phyloP scores from a whole-genome alignment of 2,113 vertebrate species.

The Eclectus roratus region DNA sequence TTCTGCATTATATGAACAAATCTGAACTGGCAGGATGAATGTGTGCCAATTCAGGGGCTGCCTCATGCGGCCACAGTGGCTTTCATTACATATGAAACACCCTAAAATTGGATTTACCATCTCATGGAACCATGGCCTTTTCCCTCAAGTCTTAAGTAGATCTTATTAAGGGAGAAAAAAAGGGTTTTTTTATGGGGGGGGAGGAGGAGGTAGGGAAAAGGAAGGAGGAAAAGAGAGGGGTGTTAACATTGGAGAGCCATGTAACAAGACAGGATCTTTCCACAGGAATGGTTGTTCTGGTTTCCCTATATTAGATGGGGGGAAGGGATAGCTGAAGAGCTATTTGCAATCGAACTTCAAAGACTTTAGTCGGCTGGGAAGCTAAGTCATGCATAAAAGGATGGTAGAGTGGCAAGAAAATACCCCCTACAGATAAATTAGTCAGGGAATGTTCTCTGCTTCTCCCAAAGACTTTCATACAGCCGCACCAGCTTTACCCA shows the following conservation, averaged over 20 bases:
- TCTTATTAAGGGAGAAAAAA: neutral
- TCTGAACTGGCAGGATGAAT: neutral
- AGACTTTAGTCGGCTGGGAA: slow-evolving; percentile 50
- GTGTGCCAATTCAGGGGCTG: slow-evolving; percentile 40
- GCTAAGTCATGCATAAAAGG: slow-evolving; percentile 68
- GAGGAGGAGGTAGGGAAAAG: neutral
- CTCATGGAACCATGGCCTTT: slow-evolving; percentile 33
- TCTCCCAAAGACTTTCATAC: slow-evolving; percentile 18
- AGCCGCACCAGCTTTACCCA: slow-evolving; percentile 24
- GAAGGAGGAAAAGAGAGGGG: neutral
- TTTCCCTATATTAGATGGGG: slow-evolving; percentile 20
- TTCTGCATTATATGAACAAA: slow-evolving; percentile 27
- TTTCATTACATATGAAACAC: slow-evolving; percentile 39
- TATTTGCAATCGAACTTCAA: slow-evolving; percentile 61
- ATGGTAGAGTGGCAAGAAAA: slow-evolving; percentile 61
- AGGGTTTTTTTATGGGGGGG: neutral
- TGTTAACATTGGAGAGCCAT: slow-evolving; percentile 7
- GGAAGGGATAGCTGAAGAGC: slow-evolving; percentile 24
- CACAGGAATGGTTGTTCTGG: slow-evolving; percentile 13
- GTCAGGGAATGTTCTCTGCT: slow-evolving; percentile 50
- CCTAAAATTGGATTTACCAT: slow-evolving; percentile 58
- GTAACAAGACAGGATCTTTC: slow-evolving; percentile 5
- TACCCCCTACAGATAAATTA: slow-evolving; percentile 61
- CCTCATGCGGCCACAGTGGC: neutral
- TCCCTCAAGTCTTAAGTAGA: slow-evolving; percentile 45